Percentiles rank a stretch among this genome's conserved stretches.
These are phyloP conservation scores for Pollenia angustigena DNA, from an alignment of 2,888 invertebrate species.

Conservation along the genomic window DNA sequence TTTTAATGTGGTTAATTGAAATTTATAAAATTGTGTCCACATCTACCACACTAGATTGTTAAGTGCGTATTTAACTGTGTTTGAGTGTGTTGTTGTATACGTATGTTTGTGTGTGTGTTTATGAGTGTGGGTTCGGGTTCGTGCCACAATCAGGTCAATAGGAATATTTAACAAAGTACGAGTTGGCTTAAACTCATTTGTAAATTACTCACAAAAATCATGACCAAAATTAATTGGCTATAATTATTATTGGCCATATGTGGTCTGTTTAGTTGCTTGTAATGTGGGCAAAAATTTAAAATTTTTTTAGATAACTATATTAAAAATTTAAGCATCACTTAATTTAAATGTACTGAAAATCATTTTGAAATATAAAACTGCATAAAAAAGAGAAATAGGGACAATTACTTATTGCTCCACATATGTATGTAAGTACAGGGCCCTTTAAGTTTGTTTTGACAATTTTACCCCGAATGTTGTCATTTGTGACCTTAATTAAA, in stretches of 20 bases:
- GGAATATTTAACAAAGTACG: conserved; percentile 48
- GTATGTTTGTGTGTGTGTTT: neutral
- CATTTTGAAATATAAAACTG: too few species aligned
- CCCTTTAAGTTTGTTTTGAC: too few species aligned
- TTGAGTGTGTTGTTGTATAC: neutral
- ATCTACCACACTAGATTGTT: conserved; percentile 12
- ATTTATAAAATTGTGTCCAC: conserved; percentile 36
- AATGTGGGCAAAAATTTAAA: conserved; percentile 29
- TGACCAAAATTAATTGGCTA: conserved; percentile 70
- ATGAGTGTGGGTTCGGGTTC: neutral
- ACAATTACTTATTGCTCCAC: too few species aligned
- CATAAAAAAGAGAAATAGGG: too few species aligned
- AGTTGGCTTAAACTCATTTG: conserved; percentile 57
- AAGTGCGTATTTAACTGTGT: neutral
- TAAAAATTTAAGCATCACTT: too few species aligned
- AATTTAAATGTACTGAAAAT: too few species aligned
- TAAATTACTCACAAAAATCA: conserved; percentile 62
- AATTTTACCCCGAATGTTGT: too few species aligned
- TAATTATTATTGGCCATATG: conserved; percentile 70
- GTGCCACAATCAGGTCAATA: conserved; percentile 46
- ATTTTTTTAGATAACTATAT: too few species aligned
- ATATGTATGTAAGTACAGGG: too few species aligned
- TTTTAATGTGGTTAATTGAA: conserved; percentile 68
- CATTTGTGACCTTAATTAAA: too few species aligned
- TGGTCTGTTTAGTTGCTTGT: conserved; percentile 50